Evolutionary conservation across 2,797 vertebrate genomes (phyloP).

Genomic region (Rhinella marina): DNA sequence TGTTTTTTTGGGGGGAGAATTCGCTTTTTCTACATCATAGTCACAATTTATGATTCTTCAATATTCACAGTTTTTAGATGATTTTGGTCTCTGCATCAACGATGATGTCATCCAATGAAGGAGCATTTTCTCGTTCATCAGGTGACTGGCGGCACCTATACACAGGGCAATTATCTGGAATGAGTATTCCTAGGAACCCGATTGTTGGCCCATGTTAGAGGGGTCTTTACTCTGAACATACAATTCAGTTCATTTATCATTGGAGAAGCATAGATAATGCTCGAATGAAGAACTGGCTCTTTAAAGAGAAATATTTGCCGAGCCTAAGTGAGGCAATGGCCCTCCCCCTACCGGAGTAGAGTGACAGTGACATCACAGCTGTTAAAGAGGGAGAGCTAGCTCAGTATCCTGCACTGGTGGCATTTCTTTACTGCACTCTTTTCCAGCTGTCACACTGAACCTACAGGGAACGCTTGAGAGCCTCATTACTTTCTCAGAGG

Average conservation of each 20-base stretch:
- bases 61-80: no score
- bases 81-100: no score
- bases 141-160: no score
- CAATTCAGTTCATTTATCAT: neutral
- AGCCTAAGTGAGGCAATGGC: constrained; percentile 7
- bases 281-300: neutral
- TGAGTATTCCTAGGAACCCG: no score
- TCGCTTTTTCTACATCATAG: no score
- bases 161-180: no score
- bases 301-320: constrained; percentile 51
- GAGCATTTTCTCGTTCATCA: no score
- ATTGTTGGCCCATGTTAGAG: no score
- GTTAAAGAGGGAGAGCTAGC: constrained; percentile 35
- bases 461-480: neutral
- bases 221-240: neutral
- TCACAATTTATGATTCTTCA: no score
- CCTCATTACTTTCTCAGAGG: neutral
- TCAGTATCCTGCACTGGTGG: constrained; percentile 32
- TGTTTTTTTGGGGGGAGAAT: no score
- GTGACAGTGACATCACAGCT: constrained; percentile 61
- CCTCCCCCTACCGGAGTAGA: constrained; percentile 40
- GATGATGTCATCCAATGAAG: no score
- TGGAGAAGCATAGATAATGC: neutral
- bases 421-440: constrained; percentile 35
- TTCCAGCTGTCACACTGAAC: constrained; percentile 33